Base-by-base conservation (phyloP, 2,113 vertebrate species). In the Equus przewalskii region DNA sequence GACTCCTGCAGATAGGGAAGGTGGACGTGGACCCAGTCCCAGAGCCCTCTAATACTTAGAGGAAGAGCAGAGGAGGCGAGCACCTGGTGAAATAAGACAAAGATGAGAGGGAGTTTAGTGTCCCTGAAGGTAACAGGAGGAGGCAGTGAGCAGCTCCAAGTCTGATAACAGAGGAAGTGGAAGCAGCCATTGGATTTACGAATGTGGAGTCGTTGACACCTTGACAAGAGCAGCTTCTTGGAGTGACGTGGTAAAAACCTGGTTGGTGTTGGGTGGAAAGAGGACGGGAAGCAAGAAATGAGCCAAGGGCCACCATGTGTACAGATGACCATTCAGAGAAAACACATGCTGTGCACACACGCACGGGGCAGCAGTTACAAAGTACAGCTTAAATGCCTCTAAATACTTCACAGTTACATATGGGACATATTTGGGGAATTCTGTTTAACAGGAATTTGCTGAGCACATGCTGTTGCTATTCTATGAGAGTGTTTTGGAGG, bases 401-500 rank as follows among this genome's bases (percentile, higher is more conserved):
- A 30, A 33, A 44, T 9, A 3, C 28, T 14, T n/a, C 24, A 13
- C 36, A 22, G 22, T 21, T 21, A 16, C 51, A 5, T 19, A 7
- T 10, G 33, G 28, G 51, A 51, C 1, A 4, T 15, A n/a, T 41
- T 11, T 15, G 30, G 46, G 56, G 54, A 12, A 19, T 15, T 33
- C 85, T 10, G 7, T 21, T 5, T 8, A 26, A 4, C 7, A 1
- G n/a, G 46, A n/a, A 1, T 33, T 33, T 21, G 56, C 36, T 16
- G 67, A 44, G 46, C 46, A 33, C 80, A 7, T 0, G 33, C 81
- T 1, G 24, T 3, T n/a, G 24, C 24, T n/a, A 15, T 70, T 51
- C 11, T 41, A 33, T n/a, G 24, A 30, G 33, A 28, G 22, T 6
- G 16, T 51, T 21, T 8, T 0, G 3, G 1, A 1, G 1, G 15